Evolutionary conservation across 2,888 invertebrate species (phyloP).

Genomic region (Drosophila helvetica): DNA sequence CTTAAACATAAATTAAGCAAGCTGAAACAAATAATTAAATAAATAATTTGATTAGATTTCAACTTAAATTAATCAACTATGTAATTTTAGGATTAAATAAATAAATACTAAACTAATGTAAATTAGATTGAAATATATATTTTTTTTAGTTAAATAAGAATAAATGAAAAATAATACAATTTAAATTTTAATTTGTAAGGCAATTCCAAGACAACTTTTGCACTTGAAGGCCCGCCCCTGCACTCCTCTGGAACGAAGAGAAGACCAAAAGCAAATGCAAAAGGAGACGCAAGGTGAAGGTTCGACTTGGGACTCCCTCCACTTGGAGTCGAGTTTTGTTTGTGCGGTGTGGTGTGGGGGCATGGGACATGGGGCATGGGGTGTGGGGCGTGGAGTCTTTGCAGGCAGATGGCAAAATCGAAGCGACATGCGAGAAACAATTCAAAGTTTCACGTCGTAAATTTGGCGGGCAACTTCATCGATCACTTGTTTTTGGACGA

Average conservation of each 20-base stretch:
- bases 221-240: background rate
- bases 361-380: background rate
- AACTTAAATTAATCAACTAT: too few species aligned
- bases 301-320: background rate
- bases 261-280: background rate
- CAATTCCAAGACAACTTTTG: background rate
- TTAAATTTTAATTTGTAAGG: background rate
- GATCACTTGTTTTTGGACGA: slow-evolving; percentile 73
- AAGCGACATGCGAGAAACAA: slow-evolving; percentile 79
- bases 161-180: too few species aligned
- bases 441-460: slow-evolving; percentile 83
- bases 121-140: too few species aligned
- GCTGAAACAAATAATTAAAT: too few species aligned
- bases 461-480: slow-evolving; percentile 82
- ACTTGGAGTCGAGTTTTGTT: background rate
- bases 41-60: too few species aligned
- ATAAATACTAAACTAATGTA: too few species aligned
- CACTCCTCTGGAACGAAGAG: background rate
- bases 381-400: slow-evolving; percentile 9
- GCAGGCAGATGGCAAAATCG: slow-evolving; percentile 68
- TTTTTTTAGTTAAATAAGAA: too few species aligned
- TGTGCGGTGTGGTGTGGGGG: background rate
- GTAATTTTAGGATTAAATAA: too few species aligned
- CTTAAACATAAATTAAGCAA: too few species aligned
- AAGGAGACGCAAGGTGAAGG: slow-evolving; percentile 24